Conservation (phyloP, 1,140 invertebrate genomes). For the Trachymyrmex septentrionalis region DNA sequence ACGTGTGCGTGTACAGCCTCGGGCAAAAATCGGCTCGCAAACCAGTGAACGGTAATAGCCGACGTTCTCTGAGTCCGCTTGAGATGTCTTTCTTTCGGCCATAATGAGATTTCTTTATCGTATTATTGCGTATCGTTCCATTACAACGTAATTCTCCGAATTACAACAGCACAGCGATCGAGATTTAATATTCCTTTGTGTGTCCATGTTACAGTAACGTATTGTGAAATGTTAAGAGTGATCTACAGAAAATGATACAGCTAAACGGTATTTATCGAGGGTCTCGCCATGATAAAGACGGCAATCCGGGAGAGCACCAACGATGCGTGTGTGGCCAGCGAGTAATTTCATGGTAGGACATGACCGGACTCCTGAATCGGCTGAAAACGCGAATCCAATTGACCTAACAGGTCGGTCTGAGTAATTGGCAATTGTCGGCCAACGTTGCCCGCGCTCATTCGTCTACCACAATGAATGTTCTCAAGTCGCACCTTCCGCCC, state of each 20-base stretch:
- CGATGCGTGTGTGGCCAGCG: conserved; percentile 75
- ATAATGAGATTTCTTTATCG: neutral
- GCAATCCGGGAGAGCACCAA: conserved; percentile 16
- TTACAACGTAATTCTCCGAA: neutral
- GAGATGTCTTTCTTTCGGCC: neutral
- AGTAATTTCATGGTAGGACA: conserved; percentile 83
- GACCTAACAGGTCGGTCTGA: conserved; percentile 80
- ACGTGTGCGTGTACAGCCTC: conserved; percentile 62
- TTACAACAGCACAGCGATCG: neutral
- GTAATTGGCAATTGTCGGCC: conserved; percentile 86
- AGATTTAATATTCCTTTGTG: neutral
- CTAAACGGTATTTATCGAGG: neutral
- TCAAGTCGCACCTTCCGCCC: conserved; percentile 58
- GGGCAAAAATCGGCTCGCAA: conserved; percentile 54
- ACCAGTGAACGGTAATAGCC: conserved; percentile 6
- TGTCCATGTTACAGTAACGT: neutral
- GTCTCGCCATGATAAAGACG: neutral
- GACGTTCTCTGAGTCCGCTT: neutral
- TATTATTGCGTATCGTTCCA: neutral
- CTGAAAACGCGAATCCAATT: conserved; percentile 84
- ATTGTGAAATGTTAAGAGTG: neutral
- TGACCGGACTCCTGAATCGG: conserved; percentile 82
- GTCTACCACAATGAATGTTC: conserved; percentile 43
- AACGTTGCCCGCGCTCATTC: conserved; percentile 81
- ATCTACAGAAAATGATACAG: neutral